A percentile compares a stretch with the other conserved stretches of the same genome.
These are phyloP conservation scores for Channa argus DNA, from an alignment of 2,113 vertebrate species.

Conservation along the genomic window DNA sequence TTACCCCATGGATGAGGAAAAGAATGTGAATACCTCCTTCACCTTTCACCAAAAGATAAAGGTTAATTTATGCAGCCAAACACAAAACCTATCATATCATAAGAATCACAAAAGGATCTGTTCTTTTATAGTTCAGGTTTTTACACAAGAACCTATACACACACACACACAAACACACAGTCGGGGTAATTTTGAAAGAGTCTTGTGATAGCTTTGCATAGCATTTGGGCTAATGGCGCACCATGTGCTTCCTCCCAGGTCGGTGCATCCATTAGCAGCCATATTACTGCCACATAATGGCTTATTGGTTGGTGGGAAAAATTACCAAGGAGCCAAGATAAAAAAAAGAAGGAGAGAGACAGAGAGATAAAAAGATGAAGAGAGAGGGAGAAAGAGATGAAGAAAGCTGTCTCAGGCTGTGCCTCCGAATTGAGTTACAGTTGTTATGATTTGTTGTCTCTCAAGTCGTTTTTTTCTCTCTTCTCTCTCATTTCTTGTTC, in stretches of 20 bases:
- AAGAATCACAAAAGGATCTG: constrained; percentile 22
- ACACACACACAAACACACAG: constrained; percentile 20
- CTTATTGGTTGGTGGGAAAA: constrained; percentile 80
- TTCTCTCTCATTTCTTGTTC: constrained; percentile 70
- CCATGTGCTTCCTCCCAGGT: constrained; percentile 74
- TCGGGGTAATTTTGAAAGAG: constrained; percentile 69
- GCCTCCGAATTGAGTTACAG: constrained; percentile 81
- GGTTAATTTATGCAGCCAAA: constrained; percentile 29
- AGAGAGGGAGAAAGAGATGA: constrained; percentile 57
- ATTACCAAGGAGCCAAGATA: constrained; percentile 63
- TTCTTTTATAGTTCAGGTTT: constrained; percentile 12
- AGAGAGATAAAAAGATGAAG: constrained; percentile 48
- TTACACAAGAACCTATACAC: constrained; percentile 6
- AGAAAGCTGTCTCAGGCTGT: constrained; percentile 66
- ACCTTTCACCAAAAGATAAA: constrained; percentile 18
- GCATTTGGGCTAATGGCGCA: constrained; percentile 78
- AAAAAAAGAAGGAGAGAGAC: constrained; percentile 43
- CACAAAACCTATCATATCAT: constrained; percentile 1
- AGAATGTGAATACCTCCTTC: constrained; percentile 1
- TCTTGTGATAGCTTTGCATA: constrained; percentile 73
- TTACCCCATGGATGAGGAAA: not conserved
- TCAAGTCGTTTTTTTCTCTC: constrained; percentile 72
- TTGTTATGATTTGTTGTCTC: constrained; percentile 81
- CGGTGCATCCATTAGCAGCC: constrained; percentile 81
- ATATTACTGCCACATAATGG: constrained; percentile 83